phyloP scores from a whole-genome alignment of 1,140 invertebrate species.

The Pseudobourletiella spinata region DNA sequence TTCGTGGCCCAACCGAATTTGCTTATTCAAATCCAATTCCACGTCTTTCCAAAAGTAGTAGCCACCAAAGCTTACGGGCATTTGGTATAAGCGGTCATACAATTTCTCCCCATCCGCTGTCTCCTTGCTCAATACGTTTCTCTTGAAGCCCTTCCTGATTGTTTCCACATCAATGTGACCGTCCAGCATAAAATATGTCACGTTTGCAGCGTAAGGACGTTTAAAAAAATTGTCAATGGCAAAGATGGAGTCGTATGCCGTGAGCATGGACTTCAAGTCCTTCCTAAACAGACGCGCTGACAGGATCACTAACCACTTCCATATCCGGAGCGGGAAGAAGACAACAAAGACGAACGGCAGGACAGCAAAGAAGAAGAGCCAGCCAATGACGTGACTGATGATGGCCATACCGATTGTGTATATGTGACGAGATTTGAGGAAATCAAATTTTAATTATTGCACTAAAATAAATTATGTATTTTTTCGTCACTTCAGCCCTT shows the following conservation, averaged over 20 bases:
- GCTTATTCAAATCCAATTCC: conserved; percentile 1
- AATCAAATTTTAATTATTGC: not conserved
- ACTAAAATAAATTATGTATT: not conserved
- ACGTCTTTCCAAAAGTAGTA: conserved; percentile 33
- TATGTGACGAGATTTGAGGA: not conserved
- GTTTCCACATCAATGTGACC: conserved; percentile 13
- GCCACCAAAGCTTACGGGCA: conserved; percentile 21
- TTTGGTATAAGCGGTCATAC: conserved; percentile 19
- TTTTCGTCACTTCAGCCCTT: too few species aligned
- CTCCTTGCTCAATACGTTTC: conserved; percentile 14
- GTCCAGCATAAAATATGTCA: conserved; percentile 25
- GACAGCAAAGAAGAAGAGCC: not conserved
- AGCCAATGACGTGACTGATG: not conserved
- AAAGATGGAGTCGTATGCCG: conserved; percentile 30
- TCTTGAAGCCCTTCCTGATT: conserved; percentile 4
- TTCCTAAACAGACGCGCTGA: not conserved
- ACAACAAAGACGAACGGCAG: not conserved
- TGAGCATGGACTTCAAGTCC: conserved; percentile 14
- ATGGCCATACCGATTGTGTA: not conserved
- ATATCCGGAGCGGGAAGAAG: conserved; percentile 4
- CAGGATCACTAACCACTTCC: conserved; percentile 1
- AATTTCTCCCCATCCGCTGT: conserved; percentile 11
- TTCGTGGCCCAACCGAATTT: conserved; percentile 16
- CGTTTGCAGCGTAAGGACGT: conserved; percentile 27
- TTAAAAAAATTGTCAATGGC: conserved; percentile 22